Evolutionary conservation across 2,797 vertebrate species (phyloP).

Genomic region (Steatocranus sp.): DNA sequence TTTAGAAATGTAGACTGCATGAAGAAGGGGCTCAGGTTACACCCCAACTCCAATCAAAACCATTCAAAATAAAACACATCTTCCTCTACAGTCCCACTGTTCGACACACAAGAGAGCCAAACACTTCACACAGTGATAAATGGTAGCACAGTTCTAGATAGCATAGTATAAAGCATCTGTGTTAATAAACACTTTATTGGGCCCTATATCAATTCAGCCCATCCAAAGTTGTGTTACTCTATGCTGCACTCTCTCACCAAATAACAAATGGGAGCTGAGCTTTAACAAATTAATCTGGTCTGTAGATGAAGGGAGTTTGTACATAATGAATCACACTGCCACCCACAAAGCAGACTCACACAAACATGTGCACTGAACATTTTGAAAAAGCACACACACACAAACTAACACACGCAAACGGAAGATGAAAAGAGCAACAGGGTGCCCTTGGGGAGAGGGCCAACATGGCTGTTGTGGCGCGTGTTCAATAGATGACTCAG

Average conservation of each 20-base stretch:
- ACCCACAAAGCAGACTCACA: slow-evolving; percentile 24
- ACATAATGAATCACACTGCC: slow-evolving; percentile 51
- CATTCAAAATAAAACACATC: neutral
- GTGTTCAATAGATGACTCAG: slow-evolving; percentile 40
- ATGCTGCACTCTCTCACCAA: neutral
- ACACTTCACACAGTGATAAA: slow-evolving; percentile 26
- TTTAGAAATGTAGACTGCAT: neutral
- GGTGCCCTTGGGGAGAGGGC: slow-evolving; percentile 41
- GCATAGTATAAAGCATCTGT: neutral
- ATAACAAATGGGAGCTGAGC: slow-evolving; percentile 40
- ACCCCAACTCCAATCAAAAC: neutral
- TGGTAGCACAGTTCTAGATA: neutral
- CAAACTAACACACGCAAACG: neutral
- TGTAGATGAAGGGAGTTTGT: slow-evolving; percentile 40
- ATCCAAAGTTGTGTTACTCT: slow-evolving; percentile 21
- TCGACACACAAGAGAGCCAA: neutral
- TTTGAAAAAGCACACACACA: neutral
- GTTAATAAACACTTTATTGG: slow-evolving; percentile 50
- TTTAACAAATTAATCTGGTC: slow-evolving; percentile 48
- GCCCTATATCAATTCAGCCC: slow-evolving; percentile 24
- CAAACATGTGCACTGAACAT: neutral
- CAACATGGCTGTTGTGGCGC: slow-evolving; percentile 5
- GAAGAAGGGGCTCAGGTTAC: neutral
- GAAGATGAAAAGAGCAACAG: slow-evolving; percentile 10
- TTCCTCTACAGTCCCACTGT: neutral